Conservation (phyloP, 2,797 vertebrate genomes). For the Agapornis canus region DNA sequence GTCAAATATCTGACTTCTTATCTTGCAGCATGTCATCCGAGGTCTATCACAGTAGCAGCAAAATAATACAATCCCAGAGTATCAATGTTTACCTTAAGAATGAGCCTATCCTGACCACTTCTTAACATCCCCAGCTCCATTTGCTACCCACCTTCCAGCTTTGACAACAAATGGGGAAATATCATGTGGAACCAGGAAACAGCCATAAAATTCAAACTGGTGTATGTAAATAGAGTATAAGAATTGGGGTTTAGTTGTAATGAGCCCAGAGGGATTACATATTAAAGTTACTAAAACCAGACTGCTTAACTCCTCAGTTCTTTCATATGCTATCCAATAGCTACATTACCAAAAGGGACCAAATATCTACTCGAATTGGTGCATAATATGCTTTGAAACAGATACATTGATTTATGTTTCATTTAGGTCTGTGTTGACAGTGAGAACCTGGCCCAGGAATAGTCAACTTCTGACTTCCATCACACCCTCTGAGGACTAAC, state of each 20-base stretch:
- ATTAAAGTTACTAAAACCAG: neutral
- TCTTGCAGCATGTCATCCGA: neutral
- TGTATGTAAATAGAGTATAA: neutral
- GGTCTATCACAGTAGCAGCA: neutral
- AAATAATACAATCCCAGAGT: neutral
- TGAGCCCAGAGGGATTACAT: neutral
- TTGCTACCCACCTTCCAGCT: neutral
- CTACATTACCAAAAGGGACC: neutral
- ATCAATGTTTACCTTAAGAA: neutral
- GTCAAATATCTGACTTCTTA: neutral
- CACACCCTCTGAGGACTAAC: neutral
- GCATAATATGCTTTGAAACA: neutral
- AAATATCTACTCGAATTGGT: neutral
- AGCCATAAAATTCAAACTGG: neutral
- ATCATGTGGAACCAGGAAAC: neutral
- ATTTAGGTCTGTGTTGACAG: neutral
- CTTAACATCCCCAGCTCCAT: neutral
- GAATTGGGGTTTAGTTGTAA: neutral
- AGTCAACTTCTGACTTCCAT: neutral
- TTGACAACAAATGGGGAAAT: neutral
- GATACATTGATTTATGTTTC: neutral
- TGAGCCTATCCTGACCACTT: neutral
- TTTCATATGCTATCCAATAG: neutral
- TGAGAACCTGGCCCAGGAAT: neutral
- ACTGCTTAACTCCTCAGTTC: neutral